phyloP scores from a whole-genome alignment of 2,113 vertebrate species.

The Tragelaphus strepsiceros region DNA sequence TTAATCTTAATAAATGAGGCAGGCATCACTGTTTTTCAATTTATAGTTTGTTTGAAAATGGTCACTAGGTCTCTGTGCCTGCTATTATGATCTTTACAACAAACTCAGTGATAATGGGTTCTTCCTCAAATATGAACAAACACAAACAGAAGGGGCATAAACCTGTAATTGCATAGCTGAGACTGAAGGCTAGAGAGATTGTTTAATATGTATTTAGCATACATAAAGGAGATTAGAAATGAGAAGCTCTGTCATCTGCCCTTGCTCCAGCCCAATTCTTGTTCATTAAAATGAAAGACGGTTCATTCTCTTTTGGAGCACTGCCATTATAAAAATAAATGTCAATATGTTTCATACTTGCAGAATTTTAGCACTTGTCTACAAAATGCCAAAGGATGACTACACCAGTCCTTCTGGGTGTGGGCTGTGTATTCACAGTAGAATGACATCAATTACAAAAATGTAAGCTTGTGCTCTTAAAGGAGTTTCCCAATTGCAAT shows the following conservation, averaged over 20 bases:
- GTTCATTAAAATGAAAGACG: slow-evolving; percentile 55
- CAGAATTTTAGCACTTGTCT: slow-evolving; percentile 67
- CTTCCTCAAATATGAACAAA: background rate
- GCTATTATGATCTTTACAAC: background rate
- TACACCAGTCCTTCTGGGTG: slow-evolving; percentile 53
- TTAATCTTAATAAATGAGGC: background rate
- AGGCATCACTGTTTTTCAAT: background rate
- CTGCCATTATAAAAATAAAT: slow-evolving; percentile 61
- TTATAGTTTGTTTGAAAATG: background rate
- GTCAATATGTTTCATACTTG: slow-evolving; percentile 69
- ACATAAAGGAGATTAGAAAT: slow-evolving; percentile 48
- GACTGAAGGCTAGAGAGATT: slow-evolving; percentile 1
- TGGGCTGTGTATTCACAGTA: slow-evolving; percentile 49
- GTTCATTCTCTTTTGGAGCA: slow-evolving; percentile 38
- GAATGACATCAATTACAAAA: slow-evolving; percentile 52
- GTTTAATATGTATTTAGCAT: slow-evolving; percentile 39
- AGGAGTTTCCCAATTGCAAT: background rate
- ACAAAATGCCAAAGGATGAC: slow-evolving; percentile 70
- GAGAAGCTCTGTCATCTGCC: slow-evolving; percentile 4
- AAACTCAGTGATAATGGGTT: background rate
- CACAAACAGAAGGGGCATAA: slow-evolving; percentile 10
- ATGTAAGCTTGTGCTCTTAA: slow-evolving; percentile 16
- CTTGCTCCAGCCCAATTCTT: background rate
- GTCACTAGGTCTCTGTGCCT: background rate
- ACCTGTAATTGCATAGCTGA: background rate